Evolutionary conservation across 2,888 invertebrate genomes (phyloP).

Genomic region (Hypolimnas misippus): DNA sequence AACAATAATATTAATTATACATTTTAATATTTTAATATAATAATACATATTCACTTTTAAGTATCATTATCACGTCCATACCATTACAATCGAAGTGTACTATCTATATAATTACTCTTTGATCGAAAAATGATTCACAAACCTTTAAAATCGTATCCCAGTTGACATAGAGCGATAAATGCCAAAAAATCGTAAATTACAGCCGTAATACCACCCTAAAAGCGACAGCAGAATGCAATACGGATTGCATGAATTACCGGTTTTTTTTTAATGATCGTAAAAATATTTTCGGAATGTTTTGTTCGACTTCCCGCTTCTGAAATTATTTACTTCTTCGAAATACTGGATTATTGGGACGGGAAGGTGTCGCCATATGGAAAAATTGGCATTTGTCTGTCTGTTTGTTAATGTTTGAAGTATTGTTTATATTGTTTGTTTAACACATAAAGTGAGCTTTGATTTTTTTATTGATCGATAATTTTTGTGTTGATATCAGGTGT

Average conservation of each 20-base stretch:
- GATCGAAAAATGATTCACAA: constrained; percentile 33
- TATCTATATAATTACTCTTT: neutral
- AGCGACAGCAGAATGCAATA: constrained; percentile 69
- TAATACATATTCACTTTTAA: too few relatives aligned
- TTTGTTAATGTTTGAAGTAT: constrained; percentile 8
- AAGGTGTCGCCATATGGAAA: constrained; percentile 43
- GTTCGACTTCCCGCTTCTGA: constrained; percentile 27
- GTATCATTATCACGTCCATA: too few relatives aligned
- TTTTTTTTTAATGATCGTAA: constrained; percentile 58
- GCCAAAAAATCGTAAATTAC: constrained; percentile 56
- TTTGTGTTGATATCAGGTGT: neutral
- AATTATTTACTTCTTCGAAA: constrained; percentile 23
- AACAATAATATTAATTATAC: too few relatives aligned
- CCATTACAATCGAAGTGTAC: too few relatives aligned
- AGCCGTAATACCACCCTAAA: constrained; percentile 31
- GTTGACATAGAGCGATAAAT: constrained; percentile 60
- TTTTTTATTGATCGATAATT: neutral
- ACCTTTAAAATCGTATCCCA: constrained; percentile 23
- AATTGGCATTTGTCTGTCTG: constrained; percentile 30
- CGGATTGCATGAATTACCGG: constrained; percentile 54
- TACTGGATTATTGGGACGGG: constrained; percentile 20
- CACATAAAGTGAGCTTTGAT: neutral
- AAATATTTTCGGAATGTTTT: constrained; percentile 66
- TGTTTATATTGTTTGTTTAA: constrained; percentile 6
- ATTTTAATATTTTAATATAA: too few relatives aligned